phyloP scores from a whole-genome alignment of 2,888 invertebrate species.

The Drosophila antonietae region DNA sequence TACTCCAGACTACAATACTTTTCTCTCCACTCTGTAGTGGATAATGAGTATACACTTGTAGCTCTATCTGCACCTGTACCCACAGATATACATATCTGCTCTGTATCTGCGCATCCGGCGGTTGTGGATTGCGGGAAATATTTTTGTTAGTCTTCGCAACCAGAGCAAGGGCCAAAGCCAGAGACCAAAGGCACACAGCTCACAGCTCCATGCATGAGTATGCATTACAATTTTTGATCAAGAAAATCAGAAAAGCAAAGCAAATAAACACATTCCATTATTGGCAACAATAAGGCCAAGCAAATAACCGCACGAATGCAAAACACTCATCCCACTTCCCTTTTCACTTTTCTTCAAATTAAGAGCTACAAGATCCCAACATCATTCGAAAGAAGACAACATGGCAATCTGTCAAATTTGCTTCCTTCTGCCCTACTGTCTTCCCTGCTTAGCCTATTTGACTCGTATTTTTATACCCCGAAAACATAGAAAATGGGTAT shows the following conservation, averaged over 20 bases:
- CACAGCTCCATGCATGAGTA: slow-evolving; percentile 30
- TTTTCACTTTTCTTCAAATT: neutral
- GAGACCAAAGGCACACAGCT: neutral
- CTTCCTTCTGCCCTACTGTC: no score
- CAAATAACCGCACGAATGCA: slow-evolving; percentile 54
- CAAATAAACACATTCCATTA: slow-evolving; percentile 1
- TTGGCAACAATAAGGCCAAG: slow-evolving; percentile 31
- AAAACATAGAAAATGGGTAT: no score
- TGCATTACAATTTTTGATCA: slow-evolving; percentile 43
- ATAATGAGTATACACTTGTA: slow-evolving; percentile 3
- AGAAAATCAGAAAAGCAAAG: neutral
- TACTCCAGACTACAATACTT: neutral
- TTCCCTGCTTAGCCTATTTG: neutral
- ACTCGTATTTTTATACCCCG: no score
- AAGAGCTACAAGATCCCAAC: neutral
- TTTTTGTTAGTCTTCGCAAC: slow-evolving; percentile 30
- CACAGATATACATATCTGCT: slow-evolving; percentile 15
- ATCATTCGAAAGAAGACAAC: slow-evolving; percentile 21
- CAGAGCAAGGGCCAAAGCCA: slow-evolving; percentile 6
- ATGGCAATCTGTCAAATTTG: slow-evolving; percentile 23
- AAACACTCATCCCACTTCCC: slow-evolving; percentile 24
- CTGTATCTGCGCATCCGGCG: slow-evolving; percentile 38
- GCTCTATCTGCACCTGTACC: neutral
- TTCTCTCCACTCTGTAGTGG: neutral
- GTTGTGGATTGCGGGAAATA: slow-evolving; percentile 32